Percentiles rank a stretch among this genome's conserved stretches.
These are phyloP conservation scores for Andrena trimmerana DNA, from an alignment of 2,888 invertebrate species.

Conservation along the genomic window DNA sequence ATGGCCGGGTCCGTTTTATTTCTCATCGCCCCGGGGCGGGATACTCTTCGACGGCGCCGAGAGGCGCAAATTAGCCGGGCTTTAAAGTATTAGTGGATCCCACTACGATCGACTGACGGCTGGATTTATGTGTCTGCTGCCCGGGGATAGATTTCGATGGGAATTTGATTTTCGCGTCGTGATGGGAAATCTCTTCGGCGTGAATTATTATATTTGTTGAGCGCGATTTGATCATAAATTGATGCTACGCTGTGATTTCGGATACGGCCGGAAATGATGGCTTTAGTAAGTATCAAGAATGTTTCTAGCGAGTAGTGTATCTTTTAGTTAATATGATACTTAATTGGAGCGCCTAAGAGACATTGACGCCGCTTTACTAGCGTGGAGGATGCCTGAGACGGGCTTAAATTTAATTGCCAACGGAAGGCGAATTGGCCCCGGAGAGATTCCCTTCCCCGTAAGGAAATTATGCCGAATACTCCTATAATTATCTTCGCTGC, in stretches of 20 bases:
- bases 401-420: neutral
- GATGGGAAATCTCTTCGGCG: neutral
- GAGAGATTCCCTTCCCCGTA: neutral
- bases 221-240: neutral
- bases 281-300: neutral
- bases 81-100: neutral
- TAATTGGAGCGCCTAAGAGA: too few species aligned
- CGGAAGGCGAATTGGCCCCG: neutral
- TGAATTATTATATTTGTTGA: neutral
- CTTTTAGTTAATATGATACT: neutral
- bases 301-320: too few species aligned
- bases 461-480: neutral
- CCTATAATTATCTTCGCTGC: neutral
- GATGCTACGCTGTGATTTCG: neutral
- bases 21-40: neutral
- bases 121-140: conserved; percentile 1
- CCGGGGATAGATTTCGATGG: neutral
- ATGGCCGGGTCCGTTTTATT: conserved; percentile 34
- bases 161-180: neutral
- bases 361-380: too few species aligned
- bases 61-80: conserved; percentile 11
- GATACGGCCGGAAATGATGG: neutral
- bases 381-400: too few species aligned
- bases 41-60: neutral
- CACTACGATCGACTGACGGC: neutral